phyloP scores from a whole-genome alignment of 2,888 invertebrate genomes.

The Agrotis puta region DNA sequence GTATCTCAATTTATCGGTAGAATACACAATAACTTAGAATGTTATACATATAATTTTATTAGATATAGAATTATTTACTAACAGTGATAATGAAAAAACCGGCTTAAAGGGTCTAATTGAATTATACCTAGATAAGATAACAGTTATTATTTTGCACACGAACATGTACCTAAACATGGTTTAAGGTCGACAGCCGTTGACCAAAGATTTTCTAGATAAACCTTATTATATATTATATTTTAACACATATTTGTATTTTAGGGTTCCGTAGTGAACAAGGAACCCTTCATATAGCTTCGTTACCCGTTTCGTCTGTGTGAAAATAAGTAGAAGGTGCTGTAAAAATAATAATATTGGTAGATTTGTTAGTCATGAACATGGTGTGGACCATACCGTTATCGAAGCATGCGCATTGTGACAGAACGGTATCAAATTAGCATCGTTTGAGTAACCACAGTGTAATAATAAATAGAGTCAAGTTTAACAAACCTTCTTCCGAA shows the following conservation, averaged over 20 bases:
- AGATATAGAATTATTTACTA: not conserved
- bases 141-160: constrained; percentile 24
- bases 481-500: constrained; percentile 61
- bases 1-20: constrained; percentile 2
- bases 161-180: not conserved
- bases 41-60: not conserved
- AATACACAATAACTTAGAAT: not conserved
- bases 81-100: constrained; percentile 26
- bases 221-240: constrained; percentile 68
- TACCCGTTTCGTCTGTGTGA: too few species aligned
- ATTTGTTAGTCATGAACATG: not conserved
- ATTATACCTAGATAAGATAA: constrained; percentile 2
- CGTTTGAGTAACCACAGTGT: constrained; percentile 54
- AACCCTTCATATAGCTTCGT: too few species aligned
- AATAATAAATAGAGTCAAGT: constrained; percentile 67
- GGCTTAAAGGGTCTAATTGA: constrained; percentile 34
- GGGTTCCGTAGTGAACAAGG: too few species aligned
- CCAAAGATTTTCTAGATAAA: constrained; percentile 28
- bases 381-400: not conserved
- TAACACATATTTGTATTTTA: constrained; percentile 40
- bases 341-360: not conserved
- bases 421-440: constrained; percentile 77
- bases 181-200: constrained; percentile 11
- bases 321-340: not conserved
- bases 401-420: constrained; percentile 59